Evolutionary conservation across 2,113 vertebrate genomes (phyloP).

Genomic region (Ginglymostoma cirratum): DNA sequence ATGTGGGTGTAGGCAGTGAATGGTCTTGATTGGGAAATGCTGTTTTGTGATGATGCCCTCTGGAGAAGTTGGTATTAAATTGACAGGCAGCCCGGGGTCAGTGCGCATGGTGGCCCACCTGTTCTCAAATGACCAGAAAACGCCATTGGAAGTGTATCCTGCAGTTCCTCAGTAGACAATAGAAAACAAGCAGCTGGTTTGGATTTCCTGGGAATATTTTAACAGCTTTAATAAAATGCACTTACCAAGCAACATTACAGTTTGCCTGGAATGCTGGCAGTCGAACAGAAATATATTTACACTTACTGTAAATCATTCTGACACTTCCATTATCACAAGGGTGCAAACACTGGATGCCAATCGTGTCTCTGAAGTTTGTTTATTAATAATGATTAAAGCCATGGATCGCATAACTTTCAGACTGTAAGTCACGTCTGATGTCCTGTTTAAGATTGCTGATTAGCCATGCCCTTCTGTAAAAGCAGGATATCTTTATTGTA

Average conservation of each 20-base stretch:
- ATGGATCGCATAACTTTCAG: neutral
- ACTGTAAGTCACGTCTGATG: neutral
- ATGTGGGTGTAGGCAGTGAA: neutral
- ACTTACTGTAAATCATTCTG: constrained; percentile 7
- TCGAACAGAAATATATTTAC: neutral
- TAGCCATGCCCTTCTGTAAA: neutral
- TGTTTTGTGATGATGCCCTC: neutral
- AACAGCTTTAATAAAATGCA: constrained; percentile 24
- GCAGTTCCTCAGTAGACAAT: neutral
- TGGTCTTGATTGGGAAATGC: neutral
- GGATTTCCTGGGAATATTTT: constrained; percentile 23
- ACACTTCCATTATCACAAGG: neutral
- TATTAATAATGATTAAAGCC: constrained; percentile 2
- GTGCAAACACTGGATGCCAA: neutral
- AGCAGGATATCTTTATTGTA: neutral
- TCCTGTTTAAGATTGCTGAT: neutral
- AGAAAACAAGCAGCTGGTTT: neutral
- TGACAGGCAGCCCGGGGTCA: neutral
- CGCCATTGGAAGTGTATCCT: neutral
- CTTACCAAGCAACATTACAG: neutral
- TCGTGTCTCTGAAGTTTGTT: neutral
- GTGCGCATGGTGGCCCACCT: neutral
- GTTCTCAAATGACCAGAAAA: neutral
- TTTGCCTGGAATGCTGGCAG: neutral
- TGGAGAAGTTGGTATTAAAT: neutral